Evolutionary conservation across 2,888 invertebrate species (phyloP).

Genomic region (Amphiduros pacificus): DNA sequence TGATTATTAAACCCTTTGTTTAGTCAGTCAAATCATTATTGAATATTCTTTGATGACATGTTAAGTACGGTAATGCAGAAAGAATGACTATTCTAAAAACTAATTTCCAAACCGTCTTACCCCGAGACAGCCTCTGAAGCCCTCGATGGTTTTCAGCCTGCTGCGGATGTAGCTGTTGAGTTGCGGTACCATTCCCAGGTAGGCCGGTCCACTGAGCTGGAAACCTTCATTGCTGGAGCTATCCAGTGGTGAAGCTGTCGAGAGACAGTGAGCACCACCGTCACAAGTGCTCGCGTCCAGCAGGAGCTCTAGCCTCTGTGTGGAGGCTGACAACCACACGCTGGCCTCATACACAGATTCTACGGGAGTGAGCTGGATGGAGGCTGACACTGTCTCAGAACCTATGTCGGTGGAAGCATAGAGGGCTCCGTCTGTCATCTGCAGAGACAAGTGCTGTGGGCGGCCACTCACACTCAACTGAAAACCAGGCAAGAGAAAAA

Average conservation of each 20-base stretch:
- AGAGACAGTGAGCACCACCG: slow-evolving; percentile 26
- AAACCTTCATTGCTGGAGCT: slow-evolving; percentile 14
- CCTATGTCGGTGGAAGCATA: slow-evolving; percentile 16
- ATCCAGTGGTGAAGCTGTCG: not conserved
- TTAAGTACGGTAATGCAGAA: too few relatives aligned
- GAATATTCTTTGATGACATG: too few relatives aligned
- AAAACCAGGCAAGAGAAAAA: not conserved
- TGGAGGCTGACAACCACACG: not conserved
- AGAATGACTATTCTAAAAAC: too few relatives aligned
- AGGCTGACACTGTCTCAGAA: slow-evolving; percentile 2
- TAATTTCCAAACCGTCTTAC: too few relatives aligned
- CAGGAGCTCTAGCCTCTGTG: too few relatives aligned
- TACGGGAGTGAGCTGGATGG: not conserved
- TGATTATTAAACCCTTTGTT: too few relatives aligned
- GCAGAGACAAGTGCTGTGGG: slow-evolving; percentile 35
- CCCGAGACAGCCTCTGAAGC: slow-evolving; percentile 48
- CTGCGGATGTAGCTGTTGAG: slow-evolving; percentile 44
- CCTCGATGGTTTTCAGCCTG: slow-evolving; percentile 33
- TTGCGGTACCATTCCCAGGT: slow-evolving; percentile 37
- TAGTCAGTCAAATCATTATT: too few relatives aligned
- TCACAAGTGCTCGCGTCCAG: slow-evolving; percentile 33
- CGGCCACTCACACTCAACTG: slow-evolving; percentile 13
- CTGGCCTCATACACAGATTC: not conserved
- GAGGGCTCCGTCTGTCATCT: slow-evolving; percentile 27
- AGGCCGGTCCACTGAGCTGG: too few relatives aligned